Evolutionary conservation across 2,113 vertebrate species (phyloP).

Genomic region (Triplophysa siluroides): DNA sequence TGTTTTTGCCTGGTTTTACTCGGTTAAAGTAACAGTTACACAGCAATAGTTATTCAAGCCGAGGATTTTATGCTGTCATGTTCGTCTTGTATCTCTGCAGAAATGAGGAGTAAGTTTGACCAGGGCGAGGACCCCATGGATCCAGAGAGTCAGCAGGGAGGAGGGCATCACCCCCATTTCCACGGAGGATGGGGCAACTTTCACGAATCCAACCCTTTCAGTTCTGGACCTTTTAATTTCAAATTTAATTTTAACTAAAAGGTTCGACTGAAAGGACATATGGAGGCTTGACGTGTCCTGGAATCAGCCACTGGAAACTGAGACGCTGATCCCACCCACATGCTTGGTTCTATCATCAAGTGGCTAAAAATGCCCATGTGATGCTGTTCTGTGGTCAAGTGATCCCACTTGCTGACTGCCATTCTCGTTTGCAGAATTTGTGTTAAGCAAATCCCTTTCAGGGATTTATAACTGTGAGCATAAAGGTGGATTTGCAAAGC

Average conservation of each 20-base stretch:
- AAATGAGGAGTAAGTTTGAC: conserved; percentile 95
- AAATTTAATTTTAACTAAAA: conserved; percentile 94
- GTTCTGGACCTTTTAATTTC: conserved; percentile 94
- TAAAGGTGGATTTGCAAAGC: conserved; percentile 26
- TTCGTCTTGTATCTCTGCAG: conserved; percentile 66
- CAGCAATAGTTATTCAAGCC: no score
- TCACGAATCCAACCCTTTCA: conserved; percentile 96
- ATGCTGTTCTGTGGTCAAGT: background rate
- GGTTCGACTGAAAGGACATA: background rate
- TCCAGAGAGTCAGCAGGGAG: conserved; percentile 90
- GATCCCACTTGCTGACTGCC: conserved; percentile 46
- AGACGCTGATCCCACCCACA: conserved; percentile 33
- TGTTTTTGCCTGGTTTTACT: background rate
- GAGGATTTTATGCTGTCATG: no score
- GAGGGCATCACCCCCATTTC: conserved; percentile 80
- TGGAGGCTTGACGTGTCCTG: background rate
- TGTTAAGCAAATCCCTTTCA: conserved; percentile 44
- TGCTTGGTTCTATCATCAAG: background rate
- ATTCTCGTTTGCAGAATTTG: background rate
- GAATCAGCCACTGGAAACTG: conserved; percentile 26
- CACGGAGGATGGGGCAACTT: conserved; percentile 86
- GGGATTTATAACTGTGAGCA: conserved; percentile 42
- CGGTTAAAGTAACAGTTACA: no score
- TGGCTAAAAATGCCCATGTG: background rate
- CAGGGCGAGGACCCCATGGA: conserved; percentile 94